Evolutionary conservation across 2,113 vertebrate species (phyloP).

Genomic region (Thalassoma bifasciatum): DNA sequence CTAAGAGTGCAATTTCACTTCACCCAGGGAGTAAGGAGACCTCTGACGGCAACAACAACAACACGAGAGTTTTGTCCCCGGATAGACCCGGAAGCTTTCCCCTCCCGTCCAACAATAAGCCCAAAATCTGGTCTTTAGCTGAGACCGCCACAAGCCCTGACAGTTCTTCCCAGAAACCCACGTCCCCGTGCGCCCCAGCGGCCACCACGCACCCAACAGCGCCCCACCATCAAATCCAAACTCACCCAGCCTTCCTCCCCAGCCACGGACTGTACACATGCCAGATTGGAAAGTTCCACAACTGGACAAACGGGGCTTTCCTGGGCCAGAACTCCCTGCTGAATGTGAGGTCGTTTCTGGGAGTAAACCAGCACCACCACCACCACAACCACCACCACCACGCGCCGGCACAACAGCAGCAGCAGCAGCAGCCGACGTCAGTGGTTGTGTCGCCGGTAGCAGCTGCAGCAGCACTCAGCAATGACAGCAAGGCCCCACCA

Average conservation of each 20-base stretch:
- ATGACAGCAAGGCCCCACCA: conserved; percentile 86
- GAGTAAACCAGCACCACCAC: conserved; percentile 90
- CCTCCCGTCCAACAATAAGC: conserved; percentile 91
- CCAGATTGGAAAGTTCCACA: conserved; percentile 98
- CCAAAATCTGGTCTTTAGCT: conserved; percentile 99
- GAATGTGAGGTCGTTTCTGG: conserved; percentile 95
- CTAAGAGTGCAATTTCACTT: conserved; percentile 85
- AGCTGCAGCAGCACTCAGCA: conserved; percentile 83
- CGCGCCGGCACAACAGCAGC: conserved; percentile 68
- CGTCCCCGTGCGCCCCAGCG: conserved; percentile 84
- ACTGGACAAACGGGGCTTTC: conserved; percentile 98
- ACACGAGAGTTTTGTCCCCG: conserved; percentile 86
- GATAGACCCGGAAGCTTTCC: conserved; percentile 87
- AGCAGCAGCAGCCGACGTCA: conserved; percentile 83
- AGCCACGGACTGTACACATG: conserved; percentile 99
- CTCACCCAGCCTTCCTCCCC: conserved; percentile 94
- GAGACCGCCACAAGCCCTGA: conserved; percentile 98
- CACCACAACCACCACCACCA: conserved; percentile 86
- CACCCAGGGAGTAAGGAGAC: conserved; percentile 83
- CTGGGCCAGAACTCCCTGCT: conserved; percentile 96
- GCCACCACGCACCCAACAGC: conserved; percentile 84
- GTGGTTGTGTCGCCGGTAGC: conserved; percentile 86
- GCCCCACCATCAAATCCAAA: conserved; percentile 86
- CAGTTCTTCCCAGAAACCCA: conserved; percentile 88
- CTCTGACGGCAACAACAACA: conserved; percentile 86